These are phyloP conservation scores for Drosophila sproati DNA, from an alignment of 1,140 invertebrate species.

Conservation along the genomic window DNA sequence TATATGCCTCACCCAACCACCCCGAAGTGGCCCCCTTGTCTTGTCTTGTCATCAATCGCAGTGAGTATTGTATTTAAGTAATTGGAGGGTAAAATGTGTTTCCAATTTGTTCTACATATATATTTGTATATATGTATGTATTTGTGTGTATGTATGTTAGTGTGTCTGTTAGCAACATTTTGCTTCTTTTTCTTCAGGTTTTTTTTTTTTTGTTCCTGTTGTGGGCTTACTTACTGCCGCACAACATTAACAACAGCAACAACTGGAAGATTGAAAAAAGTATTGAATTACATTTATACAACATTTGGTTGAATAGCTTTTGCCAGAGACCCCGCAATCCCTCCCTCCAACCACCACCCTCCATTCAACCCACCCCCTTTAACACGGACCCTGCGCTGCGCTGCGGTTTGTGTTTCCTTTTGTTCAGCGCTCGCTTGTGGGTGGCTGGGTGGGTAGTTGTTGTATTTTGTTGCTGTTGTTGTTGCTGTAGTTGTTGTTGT, in stretches of 20 bases:
- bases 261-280: slow-evolving; percentile 68
- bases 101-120: slow-evolving; percentile 69
- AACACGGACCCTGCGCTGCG: slow-evolving; percentile 52
- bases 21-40: background rate
- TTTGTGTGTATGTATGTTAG: background rate
- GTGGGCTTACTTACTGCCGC: slow-evolving; percentile 29
- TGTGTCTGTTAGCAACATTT: slow-evolving; percentile 51
- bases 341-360: background rate
- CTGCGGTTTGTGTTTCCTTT: slow-evolving; percentile 78
- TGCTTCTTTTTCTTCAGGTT: slow-evolving; percentile 13
- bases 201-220: slow-evolving; percentile 15
- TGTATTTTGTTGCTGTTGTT: background rate
- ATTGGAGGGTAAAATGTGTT: slow-evolving; percentile 82
- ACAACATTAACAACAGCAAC: slow-evolving; percentile 32
- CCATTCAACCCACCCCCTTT: background rate
- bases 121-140: slow-evolving; percentile 13
- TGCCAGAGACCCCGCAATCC: slow-evolving; percentile 10
- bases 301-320: slow-evolving; percentile 79
- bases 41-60: slow-evolving; percentile 38
- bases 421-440: slow-evolving; percentile 44
- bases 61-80: slow-evolving; percentile 75
- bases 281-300: slow-evolving; percentile 83
- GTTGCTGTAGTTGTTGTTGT: slow-evolving; percentile 7
- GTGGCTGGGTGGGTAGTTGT: slow-evolving; percentile 20
- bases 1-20: background rate